Base-by-base conservation (phyloP, 2,113 vertebrate species). In the Actenoides hombroni region DNA sequence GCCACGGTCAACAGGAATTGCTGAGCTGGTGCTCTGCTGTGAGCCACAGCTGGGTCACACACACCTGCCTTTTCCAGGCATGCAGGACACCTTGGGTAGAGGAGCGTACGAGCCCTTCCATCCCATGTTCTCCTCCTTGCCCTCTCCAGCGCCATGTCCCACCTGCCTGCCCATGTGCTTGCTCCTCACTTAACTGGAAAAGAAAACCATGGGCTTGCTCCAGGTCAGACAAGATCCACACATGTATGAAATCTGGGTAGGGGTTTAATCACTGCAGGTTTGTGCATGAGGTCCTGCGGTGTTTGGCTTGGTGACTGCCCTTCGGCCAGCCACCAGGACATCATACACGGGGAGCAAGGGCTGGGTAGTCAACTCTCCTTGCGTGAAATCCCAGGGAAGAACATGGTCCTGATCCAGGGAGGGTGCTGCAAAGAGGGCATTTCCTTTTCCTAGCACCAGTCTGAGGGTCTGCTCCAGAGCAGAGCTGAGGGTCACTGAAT, bases 241-340 rank as follows among this genome's bases (percentile, higher is more conserved):
- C 37, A 5, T 11, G 19, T 49, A 8, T 15, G 57, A 73, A 86
- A 84, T 37, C 40, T n/a, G 56, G n/a, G 25, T 3, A 74, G 28
- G 39, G 60, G 48, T 94, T 96, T 95, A 97, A 94, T 94, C 7
- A 35, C n/a, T n/a, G 49, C 25, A 46, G 68, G 29, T 59, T 94
- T 59, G 57, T 37, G 33, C 28, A 3, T 1, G 46, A 35, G 60
- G 9, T 31, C 33, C 80, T 44, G 69, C 1, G 13, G 23, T 3
- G 31, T 11, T 49, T 64, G 33, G n/a, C 40, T 42, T n/a, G 61
- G 37, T 54, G 70, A 48, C 49, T 31, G 31, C 6, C 12, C 29
- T 75, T 77, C 1, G 14, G 23, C 23, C 63, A 68, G 35, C 25
- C 76, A 31, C 42, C 1, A 7, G 69, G 39, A 59, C 24, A 11